Conservation (phyloP, 1,140 invertebrate genomes). For the Penaeus vannamei region DNA sequence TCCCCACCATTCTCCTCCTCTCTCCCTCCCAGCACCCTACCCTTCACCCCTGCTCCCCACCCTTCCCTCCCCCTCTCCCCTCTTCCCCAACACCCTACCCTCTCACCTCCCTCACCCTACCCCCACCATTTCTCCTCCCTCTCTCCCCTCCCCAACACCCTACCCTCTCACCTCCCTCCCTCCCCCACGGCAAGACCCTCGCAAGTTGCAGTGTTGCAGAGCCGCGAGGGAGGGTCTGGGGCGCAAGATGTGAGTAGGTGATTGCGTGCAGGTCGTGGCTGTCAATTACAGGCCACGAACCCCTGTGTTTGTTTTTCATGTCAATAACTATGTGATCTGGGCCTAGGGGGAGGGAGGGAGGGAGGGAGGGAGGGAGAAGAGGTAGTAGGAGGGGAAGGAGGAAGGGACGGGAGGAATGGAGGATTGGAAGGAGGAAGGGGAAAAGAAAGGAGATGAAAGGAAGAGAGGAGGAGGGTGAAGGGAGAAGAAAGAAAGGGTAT, state of each 20-base stretch:
- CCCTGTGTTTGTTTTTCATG: constrained; percentile 60
- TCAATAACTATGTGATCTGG: constrained; percentile 62
- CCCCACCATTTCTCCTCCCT: too few species aligned
- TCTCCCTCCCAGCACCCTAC: too few species aligned
- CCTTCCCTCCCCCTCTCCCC: too few species aligned
- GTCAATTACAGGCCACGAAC: constrained; percentile 43
- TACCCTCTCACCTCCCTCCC: too few species aligned
- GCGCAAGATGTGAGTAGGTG: background rate
- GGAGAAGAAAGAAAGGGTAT: background rate
- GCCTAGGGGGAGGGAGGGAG: constrained; percentile 35
- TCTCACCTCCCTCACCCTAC: too few species aligned
- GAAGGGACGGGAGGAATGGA: constrained; percentile 7
- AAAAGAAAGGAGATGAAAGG: background rate
- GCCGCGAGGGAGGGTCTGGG: background rate
- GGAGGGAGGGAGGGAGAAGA: constrained; percentile 7
- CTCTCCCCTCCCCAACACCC: too few species aligned
- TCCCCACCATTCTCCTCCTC: too few species aligned
- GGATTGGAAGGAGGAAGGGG: background rate
- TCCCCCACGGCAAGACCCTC: too few species aligned
- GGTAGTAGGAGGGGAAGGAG: background rate
- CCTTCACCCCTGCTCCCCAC: too few species aligned
- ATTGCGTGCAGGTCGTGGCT: constrained; percentile 16
- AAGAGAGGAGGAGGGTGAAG: background rate
- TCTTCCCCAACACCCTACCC: too few species aligned
- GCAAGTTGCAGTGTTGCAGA: too few species aligned